phyloP scores from a whole-genome alignment of 2,113 vertebrate genomes.

The Antechinus flavipes region DNA sequence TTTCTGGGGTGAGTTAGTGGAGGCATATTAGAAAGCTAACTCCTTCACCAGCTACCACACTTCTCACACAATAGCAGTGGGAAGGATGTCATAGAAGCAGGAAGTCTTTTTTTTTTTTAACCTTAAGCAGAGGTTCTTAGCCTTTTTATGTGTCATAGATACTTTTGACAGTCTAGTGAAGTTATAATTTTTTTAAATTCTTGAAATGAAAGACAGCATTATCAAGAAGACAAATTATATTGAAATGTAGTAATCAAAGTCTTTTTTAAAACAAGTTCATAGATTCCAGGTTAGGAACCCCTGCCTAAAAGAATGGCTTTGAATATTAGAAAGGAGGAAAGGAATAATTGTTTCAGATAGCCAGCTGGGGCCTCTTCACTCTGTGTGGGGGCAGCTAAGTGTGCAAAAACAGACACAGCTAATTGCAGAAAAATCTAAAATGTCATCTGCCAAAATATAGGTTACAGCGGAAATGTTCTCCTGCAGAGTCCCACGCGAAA shows the following conservation, averaged over 20 bases:
- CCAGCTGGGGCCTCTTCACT: not conserved
- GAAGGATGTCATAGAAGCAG: not conserved
- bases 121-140: not conserved
- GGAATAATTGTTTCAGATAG: not conserved
- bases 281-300: not conserved
- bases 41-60: not conserved
- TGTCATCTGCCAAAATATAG: slow-evolving; percentile 2
- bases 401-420: slow-evolving; percentile 1
- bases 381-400: not conserved
- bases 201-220: not conserved
- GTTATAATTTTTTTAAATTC: not conserved
- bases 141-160: not conserved
- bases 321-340: not conserved
- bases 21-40: not conserved
- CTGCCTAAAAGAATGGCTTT: not conserved
- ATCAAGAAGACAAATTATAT: not conserved
- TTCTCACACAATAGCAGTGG: not conserved
- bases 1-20: not conserved
- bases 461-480: slow-evolving; percentile 1
- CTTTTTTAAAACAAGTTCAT: not conserved
- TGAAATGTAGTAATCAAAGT: not conserved
- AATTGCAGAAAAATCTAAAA: slow-evolving; percentile 6
- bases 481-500: not conserved
- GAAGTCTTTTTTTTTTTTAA: not conserved
- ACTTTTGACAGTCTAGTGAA: not conserved